These are phyloP conservation scores for Sinopyrophorus schimmeli DNA, from an alignment of 2,888 invertebrate species.

Conservation along the genomic window DNA sequence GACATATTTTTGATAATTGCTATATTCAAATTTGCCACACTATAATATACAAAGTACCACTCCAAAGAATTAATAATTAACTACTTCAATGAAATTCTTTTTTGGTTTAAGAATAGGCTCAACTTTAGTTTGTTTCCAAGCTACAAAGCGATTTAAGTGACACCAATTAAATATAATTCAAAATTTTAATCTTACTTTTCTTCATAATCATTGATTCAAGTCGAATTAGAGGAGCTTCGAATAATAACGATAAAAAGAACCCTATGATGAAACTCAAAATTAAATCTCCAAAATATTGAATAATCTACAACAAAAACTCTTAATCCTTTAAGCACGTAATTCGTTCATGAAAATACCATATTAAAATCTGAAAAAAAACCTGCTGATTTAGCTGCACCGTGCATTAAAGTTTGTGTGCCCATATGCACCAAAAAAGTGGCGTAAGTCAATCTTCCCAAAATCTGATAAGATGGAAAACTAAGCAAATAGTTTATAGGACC, in stretches of 20 bases:
- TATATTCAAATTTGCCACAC: too few relatives aligned
- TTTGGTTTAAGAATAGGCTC: too few relatives aligned
- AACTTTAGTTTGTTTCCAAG: too few relatives aligned
- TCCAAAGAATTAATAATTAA: too few relatives aligned
- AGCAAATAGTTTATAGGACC: conserved; percentile 45
- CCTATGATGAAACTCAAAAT: conserved; percentile 39
- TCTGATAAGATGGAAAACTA: conserved; percentile 43
- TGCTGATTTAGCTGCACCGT: conserved; percentile 42
- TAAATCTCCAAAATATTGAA: conserved; percentile 45
- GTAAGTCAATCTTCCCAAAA: conserved; percentile 49
- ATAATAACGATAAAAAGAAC: conserved; percentile 45
- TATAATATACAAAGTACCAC: too few relatives aligned
- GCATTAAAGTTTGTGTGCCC: conserved; percentile 42
- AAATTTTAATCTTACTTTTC: conserved; percentile 23
- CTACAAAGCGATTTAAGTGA: too few relatives aligned
- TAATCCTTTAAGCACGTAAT: too few relatives aligned
- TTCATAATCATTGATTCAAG: conserved; percentile 34
- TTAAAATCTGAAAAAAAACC: conserved; percentile 46
- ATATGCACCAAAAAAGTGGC: conserved; percentile 50
- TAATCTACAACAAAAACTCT: conserved; percentile 43
- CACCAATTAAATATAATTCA: too few relatives aligned
- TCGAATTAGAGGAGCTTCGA: conserved; percentile 47
- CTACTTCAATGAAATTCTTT: too few relatives aligned
- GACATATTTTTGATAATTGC: too few relatives aligned
- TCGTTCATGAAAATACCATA: conserved; percentile 38